Base-by-base conservation (phyloP, 2,113 vertebrate species). In the Sialia sialis region DNA sequence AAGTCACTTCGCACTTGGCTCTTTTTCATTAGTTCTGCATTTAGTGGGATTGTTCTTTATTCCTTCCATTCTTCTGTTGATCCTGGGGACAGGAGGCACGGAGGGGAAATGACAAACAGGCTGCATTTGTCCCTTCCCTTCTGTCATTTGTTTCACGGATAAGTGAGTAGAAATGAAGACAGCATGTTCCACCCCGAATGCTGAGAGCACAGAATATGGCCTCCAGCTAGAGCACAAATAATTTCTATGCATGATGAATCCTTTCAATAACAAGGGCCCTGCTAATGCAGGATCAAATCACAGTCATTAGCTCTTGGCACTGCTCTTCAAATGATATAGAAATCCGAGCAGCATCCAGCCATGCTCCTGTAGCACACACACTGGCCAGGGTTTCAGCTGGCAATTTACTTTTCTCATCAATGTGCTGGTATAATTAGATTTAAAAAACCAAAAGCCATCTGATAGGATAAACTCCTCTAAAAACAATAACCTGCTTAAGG, bases 241-340 rank as follows among this genome's bases (percentile, higher is more conserved):
- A 97, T 97, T 95, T 91, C 97, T 84, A 83, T 90, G 94, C 95
- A 86, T 97, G 98, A 98, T 95, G 97, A 95, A 97, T 98, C 96
- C 97, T 96, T 95, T 94, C 97, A 97, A 97, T 96, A 98, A 96
- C 81, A 34, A 96, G 74, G 85, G 90, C 95, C 77, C 79, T 41
- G 87, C 83, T 93, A 96, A 96, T 94, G 91, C 51, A 20, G 93
- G 90, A 95, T 90, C 94, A 81, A 94, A 92, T 93, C 96, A 68
- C 30, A 90, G 93, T 66, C 91, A 86, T 96, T 70, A 96, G 95
- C 92, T 84, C 87, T 87, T 43, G 63, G 94, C 44, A 34, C 73
- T 90, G 60, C 30, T 80, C 89, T 89, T 91, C 43, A 82, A 94
- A 91, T 22, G 68, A 88, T 73, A 34, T 5, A 54, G 81, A n/a